Evolutionary conservation across 2,113 vertebrate genomes (phyloP).

Genomic region (Seriola aureovittata): DNA sequence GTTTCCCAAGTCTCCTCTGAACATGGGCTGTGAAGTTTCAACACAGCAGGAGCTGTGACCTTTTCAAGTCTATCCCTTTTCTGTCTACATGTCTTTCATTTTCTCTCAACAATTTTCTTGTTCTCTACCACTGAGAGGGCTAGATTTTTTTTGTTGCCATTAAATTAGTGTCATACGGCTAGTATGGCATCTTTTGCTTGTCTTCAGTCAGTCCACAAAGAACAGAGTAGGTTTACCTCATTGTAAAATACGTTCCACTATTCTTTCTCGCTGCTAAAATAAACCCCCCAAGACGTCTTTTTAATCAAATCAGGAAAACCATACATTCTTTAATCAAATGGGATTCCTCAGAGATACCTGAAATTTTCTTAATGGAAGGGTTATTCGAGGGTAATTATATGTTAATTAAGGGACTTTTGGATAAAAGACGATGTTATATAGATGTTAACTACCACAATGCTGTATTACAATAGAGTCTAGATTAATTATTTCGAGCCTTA

Average conservation of each 20-base stretch:
- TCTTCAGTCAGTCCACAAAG: conserved; percentile 19
- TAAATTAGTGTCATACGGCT: conserved; percentile 43
- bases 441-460: conserved; percentile 11
- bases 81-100: conserved; percentile 24
- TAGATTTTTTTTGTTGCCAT: conserved; percentile 15
- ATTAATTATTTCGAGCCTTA: background rate
- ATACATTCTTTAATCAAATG: conserved; percentile 35
- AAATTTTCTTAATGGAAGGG: conserved; percentile 29
- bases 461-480: conserved; percentile 1
- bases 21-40: conserved; percentile 47
- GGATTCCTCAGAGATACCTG: conserved; percentile 5
- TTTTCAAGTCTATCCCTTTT: conserved; percentile 38
- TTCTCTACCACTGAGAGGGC: background rate
- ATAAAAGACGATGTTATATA: background rate
- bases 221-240: background rate
- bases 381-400: conserved; percentile 30
- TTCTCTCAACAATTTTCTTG: conserved; percentile 1
- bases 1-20: conserved; percentile 36
- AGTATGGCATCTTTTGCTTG: conserved; percentile 7
- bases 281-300: background rate
- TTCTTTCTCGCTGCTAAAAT: background rate
- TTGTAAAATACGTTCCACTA: conserved; percentile 3
- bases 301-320: background rate
- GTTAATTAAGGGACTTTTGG: conserved; percentile 14
- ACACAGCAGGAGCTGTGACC: conserved; percentile 48